phyloP scores from a whole-genome alignment of 2,888 invertebrate genomes.

The Stegophylla sp. region DNA sequence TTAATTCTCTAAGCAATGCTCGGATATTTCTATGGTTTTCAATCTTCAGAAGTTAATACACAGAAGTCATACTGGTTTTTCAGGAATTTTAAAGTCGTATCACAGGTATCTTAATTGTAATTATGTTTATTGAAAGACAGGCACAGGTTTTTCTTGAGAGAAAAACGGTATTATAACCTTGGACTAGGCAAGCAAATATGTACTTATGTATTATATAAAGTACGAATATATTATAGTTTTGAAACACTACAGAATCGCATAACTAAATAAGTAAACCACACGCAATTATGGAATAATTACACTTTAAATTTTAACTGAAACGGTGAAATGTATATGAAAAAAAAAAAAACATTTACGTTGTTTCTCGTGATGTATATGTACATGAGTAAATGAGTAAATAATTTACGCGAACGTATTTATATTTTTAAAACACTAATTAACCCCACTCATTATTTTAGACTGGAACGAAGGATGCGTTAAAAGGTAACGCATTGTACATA shows the following conservation, averaged over 20 bases:
- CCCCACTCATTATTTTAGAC: constrained; percentile 10
- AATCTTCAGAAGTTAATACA: background rate
- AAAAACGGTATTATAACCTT: constrained; percentile 56
- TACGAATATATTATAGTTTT: constrained; percentile 23
- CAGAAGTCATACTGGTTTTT: background rate
- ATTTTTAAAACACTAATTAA: constrained; percentile 35
- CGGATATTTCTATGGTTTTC: constrained; percentile 1
- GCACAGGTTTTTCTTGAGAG: background rate
- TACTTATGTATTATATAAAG: constrained; percentile 32
- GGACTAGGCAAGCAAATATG: background rate
- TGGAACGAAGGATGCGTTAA: constrained; percentile 5
- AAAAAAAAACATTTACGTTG: constrained; percentile 24
- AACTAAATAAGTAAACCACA: constrained; percentile 6
- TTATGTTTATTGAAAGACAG: constrained; percentile 19
- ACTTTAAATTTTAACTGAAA: constrained; percentile 15
- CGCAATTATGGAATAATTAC: background rate
- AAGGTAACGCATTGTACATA: background rate
- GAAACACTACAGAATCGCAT: background rate
- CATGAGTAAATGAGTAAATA: background rate
- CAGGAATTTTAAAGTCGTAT: constrained; percentile 6
- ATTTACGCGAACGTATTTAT: constrained; percentile 9
- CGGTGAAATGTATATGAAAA: background rate
- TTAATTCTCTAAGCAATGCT: background rate
- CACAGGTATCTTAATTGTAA: constrained; percentile 22
- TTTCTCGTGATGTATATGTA: background rate